Conservation (phyloP, 2,113 vertebrate species). For the Taurulus bubalis region DNA sequence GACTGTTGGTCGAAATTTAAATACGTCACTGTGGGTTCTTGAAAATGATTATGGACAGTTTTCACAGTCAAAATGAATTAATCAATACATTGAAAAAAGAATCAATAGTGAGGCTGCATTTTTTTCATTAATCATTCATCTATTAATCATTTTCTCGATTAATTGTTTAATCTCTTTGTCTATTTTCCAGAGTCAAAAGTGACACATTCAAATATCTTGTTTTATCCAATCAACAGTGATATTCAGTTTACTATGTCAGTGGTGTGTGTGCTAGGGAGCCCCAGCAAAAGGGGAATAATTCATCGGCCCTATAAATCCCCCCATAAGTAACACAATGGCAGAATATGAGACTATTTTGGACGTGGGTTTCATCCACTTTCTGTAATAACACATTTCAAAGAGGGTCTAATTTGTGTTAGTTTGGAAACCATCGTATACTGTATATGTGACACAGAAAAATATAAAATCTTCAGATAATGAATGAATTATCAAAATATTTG, state of each 20-base stretch:
- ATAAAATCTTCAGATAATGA: not conserved
- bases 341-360: too few species aligned
- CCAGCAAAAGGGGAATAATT: too few species aligned
- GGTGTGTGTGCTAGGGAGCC: not conserved
- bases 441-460: not conserved
- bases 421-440: not conserved
- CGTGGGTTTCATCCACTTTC: too few species aligned
- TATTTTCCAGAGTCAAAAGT: not conserved
- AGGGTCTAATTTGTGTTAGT: too few species aligned
- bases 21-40: not conserved
- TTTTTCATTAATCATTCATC: not conserved
- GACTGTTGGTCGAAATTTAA: not conserved
- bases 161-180: not conserved
- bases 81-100: too few species aligned
- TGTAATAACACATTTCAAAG: too few species aligned
- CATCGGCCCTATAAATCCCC: too few species aligned
- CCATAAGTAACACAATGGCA: too few species aligned
- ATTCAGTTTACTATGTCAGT: not conserved
- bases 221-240: not conserved
- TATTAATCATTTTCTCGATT: not conserved
- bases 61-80: not conserved
- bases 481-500: not conserved
- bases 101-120: not conserved
- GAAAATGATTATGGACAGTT: not conserved
- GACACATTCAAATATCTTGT: not conserved